Evolutionary conservation across 1,140 invertebrate species (phyloP), one percentile per base, ranked within the genome.

Genomic region (Oreohelix idahoensis): DNA sequence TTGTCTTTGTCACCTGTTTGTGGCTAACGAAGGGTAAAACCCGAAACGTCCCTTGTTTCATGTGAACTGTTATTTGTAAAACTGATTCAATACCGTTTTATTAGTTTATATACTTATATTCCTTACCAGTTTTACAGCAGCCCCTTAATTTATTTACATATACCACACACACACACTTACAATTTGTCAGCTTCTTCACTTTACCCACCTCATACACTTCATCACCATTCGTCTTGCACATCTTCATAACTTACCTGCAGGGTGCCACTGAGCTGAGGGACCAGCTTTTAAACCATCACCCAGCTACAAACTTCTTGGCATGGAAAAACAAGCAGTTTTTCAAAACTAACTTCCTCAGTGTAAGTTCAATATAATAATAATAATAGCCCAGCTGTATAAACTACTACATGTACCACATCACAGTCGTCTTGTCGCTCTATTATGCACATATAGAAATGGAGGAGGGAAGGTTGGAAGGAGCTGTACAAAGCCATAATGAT

Each of bases 261-360:
- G 86, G 86, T 49, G 86, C 87, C 17, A 78, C 80, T 45, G 87
- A 88, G 39, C 80, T 85, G 45, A 82, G 85, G 35, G 83, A 84
- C 38, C 81, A 85, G 49, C 78, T 83, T 35, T 63, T 84, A 58
- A 78, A 45, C 85, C 76, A 89, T 87, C 74, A 88, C 88, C 35
- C 91, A 89, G 53, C 84, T 35, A 66, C 84, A 11, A 81, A 77
- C 58, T 77, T 91, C 84, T 83, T 90, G 66, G 86, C 85, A 87
- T 88, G 91, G 88, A 91, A 90, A 91, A 91, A 91, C 88, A 90
- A 89, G 84, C 88, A 89, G 87, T 89, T 89, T 87, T 86, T 89
- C 83, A 91, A 89, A 87, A 84, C 88, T 70, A 87, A 85, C 83
- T 90, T 90, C 83, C 79, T 89, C 75, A 90, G 86, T 89, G 90